Evolutionary conservation across 2,888 invertebrate species (phyloP).

Genomic region (Drosophila neoperkinsi): DNA sequence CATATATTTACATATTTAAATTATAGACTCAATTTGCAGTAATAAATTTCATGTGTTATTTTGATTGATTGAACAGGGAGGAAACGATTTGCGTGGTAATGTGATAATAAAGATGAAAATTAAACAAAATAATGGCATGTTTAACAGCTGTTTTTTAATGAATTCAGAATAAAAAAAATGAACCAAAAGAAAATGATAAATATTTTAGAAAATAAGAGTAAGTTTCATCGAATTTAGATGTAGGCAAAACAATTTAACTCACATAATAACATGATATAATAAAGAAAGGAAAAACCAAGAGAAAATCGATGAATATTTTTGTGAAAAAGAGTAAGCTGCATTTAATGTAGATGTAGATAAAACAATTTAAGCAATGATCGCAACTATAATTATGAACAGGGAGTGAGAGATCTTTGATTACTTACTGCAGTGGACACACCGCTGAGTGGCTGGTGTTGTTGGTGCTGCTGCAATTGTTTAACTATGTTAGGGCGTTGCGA

Average conservation of each 20-base stretch:
- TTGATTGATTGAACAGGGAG: background rate
- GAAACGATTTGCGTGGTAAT: background rate
- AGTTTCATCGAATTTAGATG: background rate
- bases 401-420: constrained; percentile 53
- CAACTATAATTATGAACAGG: constrained; percentile 20
- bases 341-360: constrained; percentile 11
- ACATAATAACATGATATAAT: background rate
- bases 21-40: background rate
- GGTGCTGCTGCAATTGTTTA: constrained; percentile 84
- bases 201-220: background rate
- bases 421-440: constrained; percentile 83
- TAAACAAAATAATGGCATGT: background rate
- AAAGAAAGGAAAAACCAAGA: background rate
- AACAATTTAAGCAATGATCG: background rate
- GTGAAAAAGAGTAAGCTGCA: background rate
- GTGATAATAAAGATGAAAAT: background rate
- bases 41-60: background rate
- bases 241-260: background rate
- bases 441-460: constrained; percentile 49
- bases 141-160: background rate
- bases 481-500: constrained; percentile 85
- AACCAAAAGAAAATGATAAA: background rate
- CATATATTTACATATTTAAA: background rate
- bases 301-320: background rate
- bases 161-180: background rate